Evolutionary conservation across 2,113 vertebrate genomes (phyloP).

Genomic region (Etia nguti): DNA sequence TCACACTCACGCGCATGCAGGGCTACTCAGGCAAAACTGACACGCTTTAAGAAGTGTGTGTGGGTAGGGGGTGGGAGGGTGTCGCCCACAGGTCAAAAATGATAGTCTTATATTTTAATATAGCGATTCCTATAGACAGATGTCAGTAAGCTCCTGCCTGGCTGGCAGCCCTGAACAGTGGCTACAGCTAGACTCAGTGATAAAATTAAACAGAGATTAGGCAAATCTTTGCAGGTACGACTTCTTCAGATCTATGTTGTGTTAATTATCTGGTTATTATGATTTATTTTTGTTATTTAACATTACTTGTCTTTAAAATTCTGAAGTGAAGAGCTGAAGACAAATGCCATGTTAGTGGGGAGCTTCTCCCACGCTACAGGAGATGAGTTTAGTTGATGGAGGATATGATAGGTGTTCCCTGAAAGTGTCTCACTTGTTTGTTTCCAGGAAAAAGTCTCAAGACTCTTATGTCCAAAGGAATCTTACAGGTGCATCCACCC

Average conservation of each 20-base stretch:
- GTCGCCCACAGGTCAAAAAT: constrained; percentile 39
- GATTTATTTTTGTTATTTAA: neutral
- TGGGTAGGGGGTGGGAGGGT: neutral
- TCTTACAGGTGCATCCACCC: constrained; percentile 99
- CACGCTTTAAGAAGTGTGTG: constrained; percentile 17
- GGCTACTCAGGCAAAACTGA: constrained; percentile 43
- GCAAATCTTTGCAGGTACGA: neutral
- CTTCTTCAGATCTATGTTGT: neutral
- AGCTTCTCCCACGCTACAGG: neutral
- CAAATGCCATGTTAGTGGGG: neutral
- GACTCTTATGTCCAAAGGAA: constrained; percentile 99
- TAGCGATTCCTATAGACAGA: constrained; percentile 34
- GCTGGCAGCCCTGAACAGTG: neutral
- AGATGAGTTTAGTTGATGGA: neutral
- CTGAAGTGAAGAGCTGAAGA: neutral
- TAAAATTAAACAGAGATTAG: neutral
- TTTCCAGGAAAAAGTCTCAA: constrained; percentile 96
- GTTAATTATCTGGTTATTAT: neutral
- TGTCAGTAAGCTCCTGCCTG: constrained; percentile 38
- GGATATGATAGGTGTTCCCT: neutral
- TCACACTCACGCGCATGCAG: neutral
- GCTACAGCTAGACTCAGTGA: neutral
- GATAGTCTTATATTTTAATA: constrained; percentile 41
- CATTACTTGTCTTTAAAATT: neutral
- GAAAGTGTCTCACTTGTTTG: neutral